Conservation (phyloP, 2,797 vertebrate species). For the Coluber constrictor region DNA sequence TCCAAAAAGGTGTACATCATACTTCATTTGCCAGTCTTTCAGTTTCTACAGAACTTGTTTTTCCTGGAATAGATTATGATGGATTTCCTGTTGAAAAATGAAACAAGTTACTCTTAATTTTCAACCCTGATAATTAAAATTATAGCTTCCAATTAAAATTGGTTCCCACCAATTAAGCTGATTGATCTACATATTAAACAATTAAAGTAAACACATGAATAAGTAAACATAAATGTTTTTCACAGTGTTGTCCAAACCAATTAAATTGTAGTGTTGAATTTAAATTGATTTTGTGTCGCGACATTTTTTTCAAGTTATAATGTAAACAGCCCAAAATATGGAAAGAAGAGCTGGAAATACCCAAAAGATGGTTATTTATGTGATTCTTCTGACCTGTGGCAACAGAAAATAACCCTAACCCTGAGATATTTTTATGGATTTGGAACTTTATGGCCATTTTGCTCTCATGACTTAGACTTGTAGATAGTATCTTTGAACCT, state of each 20-base stretch:
- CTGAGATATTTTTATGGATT: background rate
- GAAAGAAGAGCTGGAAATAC: background rate
- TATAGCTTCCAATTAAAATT: background rate
- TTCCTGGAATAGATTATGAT: background rate
- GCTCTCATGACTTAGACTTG: background rate
- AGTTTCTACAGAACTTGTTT: background rate
- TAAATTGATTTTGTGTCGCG: background rate
- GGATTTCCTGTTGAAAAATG: background rate
- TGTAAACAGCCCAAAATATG: background rate
- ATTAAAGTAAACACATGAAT: slow-evolving; percentile 2
- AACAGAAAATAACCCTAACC: background rate
- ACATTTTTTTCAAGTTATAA: background rate
- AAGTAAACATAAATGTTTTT: background rate
- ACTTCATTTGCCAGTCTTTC: background rate
- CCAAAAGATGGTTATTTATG: background rate
- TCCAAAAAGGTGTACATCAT: background rate
- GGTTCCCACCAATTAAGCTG: background rate
- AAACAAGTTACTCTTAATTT: background rate
- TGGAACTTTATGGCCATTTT: background rate
- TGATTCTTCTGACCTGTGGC: background rate
- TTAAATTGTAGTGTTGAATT: background rate
- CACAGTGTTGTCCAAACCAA: background rate
- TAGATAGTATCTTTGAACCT: background rate
- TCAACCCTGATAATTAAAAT: background rate
- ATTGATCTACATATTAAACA: background rate